These are phyloP conservation scores for Dryadula phaetusa DNA, from an alignment of 2,888 invertebrate species.

Conservation along the genomic window DNA sequence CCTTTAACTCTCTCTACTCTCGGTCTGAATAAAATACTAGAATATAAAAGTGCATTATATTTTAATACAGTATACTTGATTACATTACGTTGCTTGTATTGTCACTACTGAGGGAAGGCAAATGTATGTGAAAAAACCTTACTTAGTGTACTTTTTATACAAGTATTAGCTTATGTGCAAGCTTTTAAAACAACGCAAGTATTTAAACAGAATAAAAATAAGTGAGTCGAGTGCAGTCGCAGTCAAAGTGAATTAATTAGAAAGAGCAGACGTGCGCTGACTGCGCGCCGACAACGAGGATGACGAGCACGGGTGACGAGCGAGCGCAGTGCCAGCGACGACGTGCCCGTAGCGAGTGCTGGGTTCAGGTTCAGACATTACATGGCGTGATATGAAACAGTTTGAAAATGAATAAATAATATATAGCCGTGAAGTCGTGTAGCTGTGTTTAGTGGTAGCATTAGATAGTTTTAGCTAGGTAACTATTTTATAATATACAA, in stretches of 20 bases:
- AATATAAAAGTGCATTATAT: too few relatives aligned
- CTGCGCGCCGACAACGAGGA: not conserved
- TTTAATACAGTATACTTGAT: not conserved
- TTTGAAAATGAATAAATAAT: too few relatives aligned
- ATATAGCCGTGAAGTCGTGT: too few relatives aligned
- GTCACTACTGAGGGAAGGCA: not conserved
- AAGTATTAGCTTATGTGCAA: not conserved
- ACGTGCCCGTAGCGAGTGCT: too few relatives aligned
- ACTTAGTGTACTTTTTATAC: not conserved
- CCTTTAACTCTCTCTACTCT: too few relatives aligned
- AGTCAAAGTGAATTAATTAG: constrained; percentile 24
- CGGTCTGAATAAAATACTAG: too few relatives aligned
- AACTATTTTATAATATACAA: too few relatives aligned
- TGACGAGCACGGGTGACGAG: constrained; percentile 3
- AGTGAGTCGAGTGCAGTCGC: constrained; percentile 12
- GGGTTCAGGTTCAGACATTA: too few relatives aligned
- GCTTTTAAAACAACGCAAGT: constrained; percentile 10
- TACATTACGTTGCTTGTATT: not conserved
- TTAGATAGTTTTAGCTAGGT: too few relatives aligned
- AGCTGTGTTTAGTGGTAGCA: too few relatives aligned
- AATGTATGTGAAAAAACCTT: not conserved
- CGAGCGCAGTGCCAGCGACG: not conserved
- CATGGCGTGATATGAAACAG: too few relatives aligned
- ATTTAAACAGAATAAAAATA: constrained; percentile 8
- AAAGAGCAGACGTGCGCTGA: constrained; percentile 18